Conservation (phyloP, 1,140 invertebrate genomes). For the Brachionus manjavacas region DNA sequence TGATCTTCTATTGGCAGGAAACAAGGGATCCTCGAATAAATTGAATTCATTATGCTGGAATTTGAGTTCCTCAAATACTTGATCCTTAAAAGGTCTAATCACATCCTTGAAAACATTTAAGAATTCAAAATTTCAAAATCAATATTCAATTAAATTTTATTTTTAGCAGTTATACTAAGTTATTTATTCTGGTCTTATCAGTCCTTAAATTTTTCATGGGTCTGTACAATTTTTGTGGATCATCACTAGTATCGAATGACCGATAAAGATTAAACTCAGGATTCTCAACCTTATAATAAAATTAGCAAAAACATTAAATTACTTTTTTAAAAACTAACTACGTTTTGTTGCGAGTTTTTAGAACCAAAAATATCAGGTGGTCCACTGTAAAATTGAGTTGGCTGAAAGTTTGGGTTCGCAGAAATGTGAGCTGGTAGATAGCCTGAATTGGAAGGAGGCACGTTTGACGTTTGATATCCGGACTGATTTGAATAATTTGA, state of each 20-base stretch:
- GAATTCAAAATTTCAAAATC: no score
- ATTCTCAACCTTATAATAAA: neutral
- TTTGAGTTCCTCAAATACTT: conserved; percentile 37
- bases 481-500: neutral
- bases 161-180: conserved; percentile 50
- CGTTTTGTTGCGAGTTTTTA: neutral
- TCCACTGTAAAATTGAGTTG: neutral
- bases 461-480: neutral
- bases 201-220: conserved; percentile 53
- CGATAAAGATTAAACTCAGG: neutral
- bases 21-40: conserved; percentile 40
- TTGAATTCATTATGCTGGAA: conserved; percentile 9
- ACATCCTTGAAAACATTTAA: neutral
- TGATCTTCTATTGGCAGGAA: conserved; percentile 25
- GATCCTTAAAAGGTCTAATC: conserved; percentile 31
- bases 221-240: conserved; percentile 52
- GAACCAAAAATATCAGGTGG: neutral
- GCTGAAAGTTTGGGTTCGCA: neutral
- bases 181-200: conserved; percentile 84
- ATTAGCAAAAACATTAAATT: neutral
- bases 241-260: conserved; percentile 26
- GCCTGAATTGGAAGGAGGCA: neutral
- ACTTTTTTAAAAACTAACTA: neutral
- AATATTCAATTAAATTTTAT: no score
- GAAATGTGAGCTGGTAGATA: conserved; percentile 5